Evolutionary conservation across 2,888 invertebrate species (phyloP).

Genomic region (Gari tellinella): DNA sequence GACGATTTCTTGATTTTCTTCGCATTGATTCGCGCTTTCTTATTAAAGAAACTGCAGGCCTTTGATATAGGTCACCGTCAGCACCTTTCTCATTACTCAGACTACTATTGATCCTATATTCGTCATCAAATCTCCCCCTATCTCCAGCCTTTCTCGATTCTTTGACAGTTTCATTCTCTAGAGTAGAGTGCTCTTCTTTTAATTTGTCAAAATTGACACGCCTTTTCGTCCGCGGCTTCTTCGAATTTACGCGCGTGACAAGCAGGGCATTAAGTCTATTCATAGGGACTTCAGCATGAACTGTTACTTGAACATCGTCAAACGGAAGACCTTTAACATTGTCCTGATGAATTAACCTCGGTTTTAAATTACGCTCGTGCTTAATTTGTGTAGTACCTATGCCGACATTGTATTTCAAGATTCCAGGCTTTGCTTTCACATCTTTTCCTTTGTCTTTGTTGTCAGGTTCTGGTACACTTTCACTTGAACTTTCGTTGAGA

Average conservation of each 20-base stretch:
- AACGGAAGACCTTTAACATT: slow-evolving; percentile 4
- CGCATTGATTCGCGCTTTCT: too few relatives aligned
- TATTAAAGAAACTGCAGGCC: too few relatives aligned
- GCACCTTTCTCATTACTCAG: too few relatives aligned
- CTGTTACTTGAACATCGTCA: slow-evolving; percentile 31
- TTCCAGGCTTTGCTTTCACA: slow-evolving; percentile 33
- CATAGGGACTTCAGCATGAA: slow-evolving; percentile 33
- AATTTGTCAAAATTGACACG: slow-evolving; percentile 23
- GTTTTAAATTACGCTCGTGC: slow-evolving; percentile 11
- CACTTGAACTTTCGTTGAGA: neutral
- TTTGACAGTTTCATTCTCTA: too few relatives aligned
- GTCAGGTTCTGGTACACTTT: slow-evolving; percentile 15
- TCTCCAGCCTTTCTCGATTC: too few relatives aligned
- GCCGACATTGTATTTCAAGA: slow-evolving; percentile 32
- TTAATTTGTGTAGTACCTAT: slow-evolving; percentile 1
- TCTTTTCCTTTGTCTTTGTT: slow-evolving; percentile 2
- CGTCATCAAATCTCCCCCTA: too few relatives aligned
- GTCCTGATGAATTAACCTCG: slow-evolving; percentile 38
- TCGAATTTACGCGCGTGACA: slow-evolving; percentile 24
- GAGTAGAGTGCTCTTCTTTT: neutral
- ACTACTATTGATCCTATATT: too few relatives aligned
- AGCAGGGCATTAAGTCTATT: slow-evolving; percentile 33
- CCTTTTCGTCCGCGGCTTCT: slow-evolving; percentile 12
- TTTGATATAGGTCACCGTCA: too few relatives aligned
- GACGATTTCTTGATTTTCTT: too few relatives aligned